Evolutionary conservation across 1,140 invertebrate genomes (phyloP), one percentile per base, ranked within the genome.

Genomic region (Holcopasites calliopsidis): DNA sequence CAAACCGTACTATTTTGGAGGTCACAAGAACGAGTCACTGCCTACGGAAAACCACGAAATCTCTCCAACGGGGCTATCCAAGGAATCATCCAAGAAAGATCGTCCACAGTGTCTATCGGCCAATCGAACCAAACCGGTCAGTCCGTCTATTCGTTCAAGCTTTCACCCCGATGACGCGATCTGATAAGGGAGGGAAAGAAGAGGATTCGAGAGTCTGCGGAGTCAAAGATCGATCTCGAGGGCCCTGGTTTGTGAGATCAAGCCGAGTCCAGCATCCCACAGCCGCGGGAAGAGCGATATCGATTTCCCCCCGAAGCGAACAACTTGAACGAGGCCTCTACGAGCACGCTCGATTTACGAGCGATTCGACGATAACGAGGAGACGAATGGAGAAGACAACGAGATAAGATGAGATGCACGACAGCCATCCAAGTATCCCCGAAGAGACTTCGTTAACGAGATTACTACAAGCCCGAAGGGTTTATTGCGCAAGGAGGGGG

Each of bases 311-410:
- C 62, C 60, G 75, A 73, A 77, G 75, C 58, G 80, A 69, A 82
- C 68, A 81, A 65, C 57, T 52, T 60, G 58, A 69, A 62, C 65
- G 62, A 68, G 78, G 31, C 55, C 66, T 71, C 69, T 49, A 64
- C 77, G 66, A 77, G 61, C 76, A 75, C 72, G 81, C 73, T 80
- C 82, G 82, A 84, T 84, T 84, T 84, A 84, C 82, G 82, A 74
- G 82, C 80, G 77, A 84, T 84, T 83, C 73, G 55, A 82, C 81
- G 82, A 84, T 82, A 84, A 79, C 81, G 73, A 70, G 81, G 58
- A 83, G 80, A 84, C 80, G 77, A 72, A 84, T 73, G 80, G 80
- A 64, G 50, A 42, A 79, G 73, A 84, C 80, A 77, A 78, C 80
- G 80, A 84, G 82, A 84, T 84, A 84, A 83, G 80, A 83, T 77